Percentiles rank a stretch among this genome's conserved stretches.
Evolutionary conservation across 2,888 invertebrate species (phyloP).

Genomic region (Pherbina coryleti): DNA sequence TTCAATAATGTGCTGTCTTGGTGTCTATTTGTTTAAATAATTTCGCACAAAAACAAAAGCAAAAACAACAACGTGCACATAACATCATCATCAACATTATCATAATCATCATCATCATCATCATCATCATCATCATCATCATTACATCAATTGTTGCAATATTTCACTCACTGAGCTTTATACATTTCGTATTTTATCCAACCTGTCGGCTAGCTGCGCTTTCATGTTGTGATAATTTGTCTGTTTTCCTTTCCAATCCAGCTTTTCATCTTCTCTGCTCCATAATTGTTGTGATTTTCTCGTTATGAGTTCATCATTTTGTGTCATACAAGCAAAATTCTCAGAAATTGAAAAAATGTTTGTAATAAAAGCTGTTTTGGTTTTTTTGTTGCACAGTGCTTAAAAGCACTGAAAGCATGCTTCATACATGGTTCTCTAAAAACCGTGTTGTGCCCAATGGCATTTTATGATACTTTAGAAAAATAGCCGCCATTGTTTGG

Average conservation of each 20-base stretch:
- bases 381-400: too few species aligned
- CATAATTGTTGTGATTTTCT: neutral
- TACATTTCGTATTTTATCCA: neutral
- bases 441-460: too few species aligned
- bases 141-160: neutral
- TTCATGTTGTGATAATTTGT: neutral
- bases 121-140: too few species aligned
- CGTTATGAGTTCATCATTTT: too few species aligned
- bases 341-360: too few species aligned
- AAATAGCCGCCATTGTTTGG: too few species aligned
- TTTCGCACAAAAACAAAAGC: neutral
- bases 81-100: neutral
- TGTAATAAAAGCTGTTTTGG: too few species aligned
- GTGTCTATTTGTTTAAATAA: conserved; percentile 16
- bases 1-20: neutral
- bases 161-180: neutral
- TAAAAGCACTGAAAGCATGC: too few species aligned
- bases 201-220: neutral
- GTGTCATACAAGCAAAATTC: too few species aligned
- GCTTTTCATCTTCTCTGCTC: neutral
- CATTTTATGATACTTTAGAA: too few species aligned
- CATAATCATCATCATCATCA: too few species aligned
- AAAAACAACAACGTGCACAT: neutral
- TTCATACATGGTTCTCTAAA: too few species aligned
- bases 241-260: neutral